These are phyloP conservation scores for Ranitomeya imitator DNA, from an alignment of 2,113 vertebrate genomes.

Conservation along the genomic window DNA sequence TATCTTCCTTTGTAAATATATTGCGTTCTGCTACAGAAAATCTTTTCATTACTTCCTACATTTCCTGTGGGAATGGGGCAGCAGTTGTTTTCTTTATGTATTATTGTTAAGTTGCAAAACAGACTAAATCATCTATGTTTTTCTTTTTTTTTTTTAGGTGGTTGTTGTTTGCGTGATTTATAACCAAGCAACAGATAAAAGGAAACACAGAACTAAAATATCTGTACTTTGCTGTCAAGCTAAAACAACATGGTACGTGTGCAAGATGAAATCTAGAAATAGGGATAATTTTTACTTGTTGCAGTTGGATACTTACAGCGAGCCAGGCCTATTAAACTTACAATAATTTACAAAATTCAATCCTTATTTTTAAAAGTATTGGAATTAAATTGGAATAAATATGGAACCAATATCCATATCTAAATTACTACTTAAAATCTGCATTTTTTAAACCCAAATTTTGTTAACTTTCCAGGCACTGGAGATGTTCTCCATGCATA, in stretches of 20 bases:
- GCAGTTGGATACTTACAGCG: background rate
- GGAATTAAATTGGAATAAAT: too few relatives aligned
- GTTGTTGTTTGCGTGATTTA: slow-evolving; percentile 44
- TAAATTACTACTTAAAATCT: too few relatives aligned
- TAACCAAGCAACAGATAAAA: slow-evolving; percentile 41
- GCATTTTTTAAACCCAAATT: too few relatives aligned
- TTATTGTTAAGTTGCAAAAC: slow-evolving; percentile 54
- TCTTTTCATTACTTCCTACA: slow-evolving; percentile 54
- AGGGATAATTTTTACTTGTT: slow-evolving; percentile 18
- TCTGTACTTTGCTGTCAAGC: slow-evolving; percentile 40
- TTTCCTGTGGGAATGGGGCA: slow-evolving; percentile 51
- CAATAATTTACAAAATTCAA: background rate
- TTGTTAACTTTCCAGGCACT: too few relatives aligned
- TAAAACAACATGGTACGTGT: slow-evolving; percentile 21
- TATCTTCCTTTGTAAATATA: slow-evolving; percentile 57
- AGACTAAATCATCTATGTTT: slow-evolving; percentile 39
- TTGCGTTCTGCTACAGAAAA: slow-evolving; percentile 53
- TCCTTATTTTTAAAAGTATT: background rate
- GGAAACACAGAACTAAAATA: slow-evolving; percentile 40
- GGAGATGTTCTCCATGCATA: too few relatives aligned
- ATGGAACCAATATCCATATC: too few relatives aligned
- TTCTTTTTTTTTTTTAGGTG: background rate
- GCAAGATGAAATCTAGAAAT: slow-evolving; percentile 45
- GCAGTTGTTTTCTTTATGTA: slow-evolving; percentile 53
- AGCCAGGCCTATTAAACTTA: background rate